Evolutionary conservation across 2,113 vertebrate genomes (phyloP), one percentile per base, ranked within the genome.

Genomic region (Xyrauchen texanus): DNA sequence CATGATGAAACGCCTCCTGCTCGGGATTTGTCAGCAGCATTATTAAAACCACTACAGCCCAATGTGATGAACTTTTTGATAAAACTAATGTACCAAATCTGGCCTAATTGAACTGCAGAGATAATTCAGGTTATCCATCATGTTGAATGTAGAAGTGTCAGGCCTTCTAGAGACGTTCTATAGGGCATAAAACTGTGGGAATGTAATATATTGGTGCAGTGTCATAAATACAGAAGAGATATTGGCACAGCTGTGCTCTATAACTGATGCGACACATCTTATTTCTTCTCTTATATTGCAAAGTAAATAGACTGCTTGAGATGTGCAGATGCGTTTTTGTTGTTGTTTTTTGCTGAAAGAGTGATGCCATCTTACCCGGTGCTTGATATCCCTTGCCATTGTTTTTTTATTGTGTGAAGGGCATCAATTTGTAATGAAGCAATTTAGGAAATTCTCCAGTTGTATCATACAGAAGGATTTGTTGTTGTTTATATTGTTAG

Each of bases 41-140:
- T 80, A 63, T 77, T 68, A 73, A 72, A 82, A 61, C 47, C 65
- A 47, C 79, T 63, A 49, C 76, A 79, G 58, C 61, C 62, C 52
- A 58, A 68, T 77, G 63, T 53, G 79, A 79, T 79, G 76, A 79
- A 79, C 65, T 72, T 80, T 82, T 83, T 82, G 77, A 86, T 84
- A 67, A 79, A 82, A 63, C 82, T 75, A 86, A 84, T 86, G 84
- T 82, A 83, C 76, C 84, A 66, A 69, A 83, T 81, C 84, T 73
- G 79, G 44, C 53, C 66, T 82, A 84, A 86, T 84, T 73, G 81
- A 78, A 81, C 62, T 61, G 70, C 67, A 11, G 21, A 83, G 84
- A 81, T 79, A 84, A 84, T 75, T 69, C 69, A 68, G 62, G 15
- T 61, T 49, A 63, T 79, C 67, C 47, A n/a, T 46, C 67, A 65